phyloP scores from a whole-genome alignment of 2,113 vertebrate genomes.

The Platysternon megacephalum region DNA sequence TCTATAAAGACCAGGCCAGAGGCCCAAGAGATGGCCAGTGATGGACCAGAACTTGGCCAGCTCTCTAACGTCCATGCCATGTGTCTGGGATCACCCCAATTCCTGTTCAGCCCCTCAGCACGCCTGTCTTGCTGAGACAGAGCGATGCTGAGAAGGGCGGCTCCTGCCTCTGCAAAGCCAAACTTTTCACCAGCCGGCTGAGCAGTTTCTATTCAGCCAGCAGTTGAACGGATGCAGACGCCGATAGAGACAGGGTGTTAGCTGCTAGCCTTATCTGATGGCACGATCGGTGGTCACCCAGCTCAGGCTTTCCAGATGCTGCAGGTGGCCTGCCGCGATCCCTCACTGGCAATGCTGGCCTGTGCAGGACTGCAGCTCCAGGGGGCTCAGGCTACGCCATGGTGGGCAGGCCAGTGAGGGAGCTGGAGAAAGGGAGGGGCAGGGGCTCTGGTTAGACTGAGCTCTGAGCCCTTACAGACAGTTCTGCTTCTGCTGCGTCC shows the following conservation, averaged over 20 bases:
- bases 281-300: accelerated
- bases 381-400: accelerated
- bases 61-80: no score
- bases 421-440: not conserved
- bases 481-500: conserved; percentile 50
- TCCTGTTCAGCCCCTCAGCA: not conserved
- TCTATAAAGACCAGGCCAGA: not conserved
- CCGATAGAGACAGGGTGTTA: not conserved
- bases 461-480: accelerated
- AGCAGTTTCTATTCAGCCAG: not conserved
- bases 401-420: accelerated
- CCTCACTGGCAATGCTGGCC: not conserved
- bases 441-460: accelerated
- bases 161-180: not conserved
- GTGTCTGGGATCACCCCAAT: not conserved
- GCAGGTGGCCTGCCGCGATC: no score
- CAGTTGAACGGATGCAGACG: not conserved
- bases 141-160: not conserved
- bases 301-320: not conserved
- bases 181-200: not conserved
- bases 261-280: not conserved
- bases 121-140: accelerated
- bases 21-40: not conserved
- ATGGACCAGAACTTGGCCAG: not conserved
- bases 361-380: not conserved